These are phyloP conservation scores for Pluvianellus socialis DNA, from an alignment of 2,113 vertebrate species.

Conservation along the genomic window DNA sequence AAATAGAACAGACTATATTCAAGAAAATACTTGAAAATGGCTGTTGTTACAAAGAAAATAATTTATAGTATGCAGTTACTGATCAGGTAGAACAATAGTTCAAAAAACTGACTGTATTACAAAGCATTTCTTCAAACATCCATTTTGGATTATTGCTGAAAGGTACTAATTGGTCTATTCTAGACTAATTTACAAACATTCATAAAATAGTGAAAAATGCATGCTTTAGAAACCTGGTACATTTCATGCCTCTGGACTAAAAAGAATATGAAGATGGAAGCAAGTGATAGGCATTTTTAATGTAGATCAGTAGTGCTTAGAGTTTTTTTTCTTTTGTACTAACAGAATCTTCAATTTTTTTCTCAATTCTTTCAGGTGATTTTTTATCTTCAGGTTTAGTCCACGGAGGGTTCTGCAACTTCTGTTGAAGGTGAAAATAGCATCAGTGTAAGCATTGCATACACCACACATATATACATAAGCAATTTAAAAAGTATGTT, in stretches of 20 bases:
- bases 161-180: constrained; percentile 63
- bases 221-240: constrained; percentile 76
- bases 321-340: constrained; percentile 62
- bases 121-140: constrained; percentile 58
- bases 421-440: constrained; percentile 59
- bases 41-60: constrained; percentile 48
- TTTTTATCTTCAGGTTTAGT: constrained; percentile 62
- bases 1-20: neutral
- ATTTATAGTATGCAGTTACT: constrained; percentile 51
- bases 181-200: constrained; percentile 75
- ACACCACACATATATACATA: accelerated
- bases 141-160: constrained; percentile 74
- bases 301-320: constrained; percentile 30
- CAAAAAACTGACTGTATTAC: constrained; percentile 36
- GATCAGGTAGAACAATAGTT: constrained; percentile 42
- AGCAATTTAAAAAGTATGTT: neutral
- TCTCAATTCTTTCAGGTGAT: constrained; percentile 47
- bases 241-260: constrained; percentile 71
- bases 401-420: constrained; percentile 63
- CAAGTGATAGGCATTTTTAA: neutral
- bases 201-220: constrained; percentile 76
- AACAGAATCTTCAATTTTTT: constrained; percentile 20
- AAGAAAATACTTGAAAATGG: constrained; percentile 34
- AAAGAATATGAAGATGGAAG: constrained; percentile 57
- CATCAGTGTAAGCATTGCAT: neutral